Base-by-base conservation (phyloP, 2,888 invertebrate species). In the Caradrina kadenii region DNA sequence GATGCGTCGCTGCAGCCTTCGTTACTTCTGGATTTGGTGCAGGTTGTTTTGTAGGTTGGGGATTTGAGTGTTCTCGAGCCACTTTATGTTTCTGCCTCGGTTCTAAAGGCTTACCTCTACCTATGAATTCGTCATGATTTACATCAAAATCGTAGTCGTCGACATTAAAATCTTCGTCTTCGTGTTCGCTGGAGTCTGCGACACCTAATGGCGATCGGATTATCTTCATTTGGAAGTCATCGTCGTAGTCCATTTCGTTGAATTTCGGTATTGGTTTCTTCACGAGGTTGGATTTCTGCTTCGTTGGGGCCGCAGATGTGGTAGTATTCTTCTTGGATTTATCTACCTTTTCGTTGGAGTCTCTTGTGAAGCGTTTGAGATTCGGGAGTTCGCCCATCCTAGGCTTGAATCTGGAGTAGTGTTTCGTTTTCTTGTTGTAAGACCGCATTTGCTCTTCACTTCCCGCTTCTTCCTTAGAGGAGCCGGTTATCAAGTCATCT, bases 71-170 rank as follows among this genome's bases (percentile, higher is more conserved):
- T n/a, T 49, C 56, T 17, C 13, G 74, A 61, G 48, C 74, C 62
- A 75, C 77, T 69, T 87, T 89, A 21, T 54, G 31, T 76, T 88
- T 90, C 13, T 50, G 67, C 69, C 92, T 89, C 0, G 94, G 94
- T 67, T 92, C 91, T 50, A 92, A 76, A 11, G 90, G 93, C 70
- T 94, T 94, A 3, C 91, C 90, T 79, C 92, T 87, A 1, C 92
- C 88, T 2, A 82, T 72, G 31, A 89, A 95, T 75, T 94, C 95
- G 63, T 95, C 95, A 63, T 95, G 94, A 68, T 93, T 91, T 1
- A 93, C 84, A 75, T 94, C 95, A 59, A 95, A 95, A 48, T 95
- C 94, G 59, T 94, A 95, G 75, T 95, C 95, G 13, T 90, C 89
- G 17, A 94, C 67, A 81, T 91, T 94, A 53, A 94, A 95, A 69